These are phyloP conservation scores for Microcebus murinus DNA, from an alignment of 2,113 vertebrate species.

Conservation along the genomic window DNA sequence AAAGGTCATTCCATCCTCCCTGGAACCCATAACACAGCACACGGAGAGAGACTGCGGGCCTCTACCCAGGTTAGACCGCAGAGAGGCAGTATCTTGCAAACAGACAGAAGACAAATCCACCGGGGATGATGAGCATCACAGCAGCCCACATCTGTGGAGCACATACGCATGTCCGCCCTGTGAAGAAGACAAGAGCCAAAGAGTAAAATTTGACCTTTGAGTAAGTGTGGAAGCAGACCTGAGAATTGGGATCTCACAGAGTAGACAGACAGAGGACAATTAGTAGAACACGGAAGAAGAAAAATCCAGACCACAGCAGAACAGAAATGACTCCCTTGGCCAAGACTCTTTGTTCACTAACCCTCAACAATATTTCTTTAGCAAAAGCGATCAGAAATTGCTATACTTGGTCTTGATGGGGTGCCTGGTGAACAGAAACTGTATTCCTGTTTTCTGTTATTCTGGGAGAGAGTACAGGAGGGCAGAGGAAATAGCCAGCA, in stretches of 20 bases:
- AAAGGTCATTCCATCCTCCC: not conserved
- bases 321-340: not conserved
- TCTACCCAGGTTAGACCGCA: not conserved
- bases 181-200: not conserved
- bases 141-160: not conserved
- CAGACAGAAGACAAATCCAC: not conserved
- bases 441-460: not conserved
- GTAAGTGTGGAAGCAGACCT: not conserved
- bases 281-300: not conserved
- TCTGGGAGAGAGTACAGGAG: not conserved
- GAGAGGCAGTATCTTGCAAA: not conserved
- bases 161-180: not conserved
- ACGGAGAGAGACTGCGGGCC: not conserved
- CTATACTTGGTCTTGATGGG: not conserved
- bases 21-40: not conserved
- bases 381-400: not conserved
- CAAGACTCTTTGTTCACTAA: not conserved
- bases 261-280: not conserved
- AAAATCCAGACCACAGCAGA: not conserved
- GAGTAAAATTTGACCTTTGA: not conserved
- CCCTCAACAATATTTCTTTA: not conserved
- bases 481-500: not conserved
- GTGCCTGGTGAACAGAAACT: not conserved
- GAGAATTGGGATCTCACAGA: not conserved
- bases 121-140: rapidly evolving